Percentiles rank a stretch among this genome's conserved stretches.
Conservation (phyloP, 2,113 vertebrate genomes). For the Larimichthys polyactis region DNA sequence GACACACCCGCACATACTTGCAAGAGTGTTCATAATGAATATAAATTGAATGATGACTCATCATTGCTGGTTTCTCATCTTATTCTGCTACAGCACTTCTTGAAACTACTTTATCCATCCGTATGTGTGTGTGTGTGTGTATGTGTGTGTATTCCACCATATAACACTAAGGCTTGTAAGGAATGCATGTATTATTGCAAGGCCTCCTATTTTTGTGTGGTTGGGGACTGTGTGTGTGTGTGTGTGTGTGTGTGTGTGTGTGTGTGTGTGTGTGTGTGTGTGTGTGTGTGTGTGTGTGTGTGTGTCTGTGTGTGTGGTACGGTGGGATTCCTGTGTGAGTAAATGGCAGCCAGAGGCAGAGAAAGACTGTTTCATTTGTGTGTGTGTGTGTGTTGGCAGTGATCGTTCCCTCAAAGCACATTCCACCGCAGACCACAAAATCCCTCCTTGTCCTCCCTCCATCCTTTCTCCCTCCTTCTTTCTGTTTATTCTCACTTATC, state of each 20-base stretch:
- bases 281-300: no score
- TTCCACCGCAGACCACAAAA: slow-evolving; percentile 72
- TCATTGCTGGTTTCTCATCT: slow-evolving; percentile 56
- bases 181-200: slow-evolving; percentile 15
- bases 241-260: background rate
- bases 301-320: background rate
- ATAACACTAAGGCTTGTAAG: background rate
- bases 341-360: slow-evolving; percentile 30
- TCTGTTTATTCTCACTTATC: slow-evolving; percentile 45
- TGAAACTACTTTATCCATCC: slow-evolving; percentile 12
- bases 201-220: slow-evolving; percentile 42
- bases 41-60: slow-evolving; percentile 53
- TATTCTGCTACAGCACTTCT: slow-evolving; percentile 31
- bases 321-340: slow-evolving; percentile 41
- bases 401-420: slow-evolving; percentile 64
- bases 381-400: slow-evolving; percentile 51
- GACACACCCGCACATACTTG: background rate
- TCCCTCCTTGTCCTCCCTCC: slow-evolving; percentile 60
- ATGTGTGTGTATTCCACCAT: background rate
- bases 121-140: background rate
- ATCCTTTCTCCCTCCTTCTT: slow-evolving; percentile 41
- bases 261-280: no score
- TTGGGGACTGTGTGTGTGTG: slow-evolving; percentile 5
- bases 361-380: slow-evolving; percentile 33
- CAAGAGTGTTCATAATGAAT: slow-evolving; percentile 30